Percentiles rank a stretch among this genome's conserved stretches.
phyloP scores from a whole-genome alignment of 1,140 invertebrate genomes.

The Drosophila funebris region DNA sequence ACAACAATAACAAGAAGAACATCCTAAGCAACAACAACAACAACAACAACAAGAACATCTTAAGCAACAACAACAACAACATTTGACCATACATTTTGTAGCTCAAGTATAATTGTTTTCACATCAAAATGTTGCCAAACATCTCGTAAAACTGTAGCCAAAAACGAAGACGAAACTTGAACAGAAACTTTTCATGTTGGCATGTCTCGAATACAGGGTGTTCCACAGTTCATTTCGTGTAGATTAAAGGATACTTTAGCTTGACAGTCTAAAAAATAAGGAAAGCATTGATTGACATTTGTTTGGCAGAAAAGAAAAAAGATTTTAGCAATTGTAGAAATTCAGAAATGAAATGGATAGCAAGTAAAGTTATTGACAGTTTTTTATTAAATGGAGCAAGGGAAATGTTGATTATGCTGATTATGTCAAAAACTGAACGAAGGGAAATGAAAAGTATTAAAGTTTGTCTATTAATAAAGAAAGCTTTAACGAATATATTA shows the following conservation, averaged over 20 bases:
- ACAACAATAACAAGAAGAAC: neutral
- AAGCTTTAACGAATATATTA: too few relatives aligned
- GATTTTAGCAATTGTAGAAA: too few relatives aligned
- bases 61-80: slow-evolving; percentile 11
- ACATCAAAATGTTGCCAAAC: slow-evolving; percentile 57
- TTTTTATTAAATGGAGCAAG: neutral
- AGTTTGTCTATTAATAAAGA: too few relatives aligned
- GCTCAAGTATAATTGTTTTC: slow-evolving; percentile 73
- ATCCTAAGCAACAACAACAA: neutral
- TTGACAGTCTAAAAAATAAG: neutral
- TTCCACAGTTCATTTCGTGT: neutral
- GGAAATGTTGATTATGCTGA: neutral
- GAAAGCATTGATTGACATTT: neutral
- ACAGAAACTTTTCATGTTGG: slow-evolving; percentile 6
- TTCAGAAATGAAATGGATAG: neutral
- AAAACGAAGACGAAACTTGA: neutral
- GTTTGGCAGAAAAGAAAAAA: neutral
- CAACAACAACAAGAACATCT: neutral
- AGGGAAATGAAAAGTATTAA: too few relatives aligned
- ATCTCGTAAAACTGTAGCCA: slow-evolving; percentile 58
- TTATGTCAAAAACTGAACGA: too few relatives aligned
- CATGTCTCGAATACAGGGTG: slow-evolving; percentile 19
- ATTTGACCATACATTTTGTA: slow-evolving; percentile 54
- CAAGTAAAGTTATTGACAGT: neutral
- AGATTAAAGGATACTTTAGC: neutral